These are phyloP conservation scores for Macropis europaea DNA, from an alignment of 2,888 invertebrate genomes.

Conservation along the genomic window DNA sequence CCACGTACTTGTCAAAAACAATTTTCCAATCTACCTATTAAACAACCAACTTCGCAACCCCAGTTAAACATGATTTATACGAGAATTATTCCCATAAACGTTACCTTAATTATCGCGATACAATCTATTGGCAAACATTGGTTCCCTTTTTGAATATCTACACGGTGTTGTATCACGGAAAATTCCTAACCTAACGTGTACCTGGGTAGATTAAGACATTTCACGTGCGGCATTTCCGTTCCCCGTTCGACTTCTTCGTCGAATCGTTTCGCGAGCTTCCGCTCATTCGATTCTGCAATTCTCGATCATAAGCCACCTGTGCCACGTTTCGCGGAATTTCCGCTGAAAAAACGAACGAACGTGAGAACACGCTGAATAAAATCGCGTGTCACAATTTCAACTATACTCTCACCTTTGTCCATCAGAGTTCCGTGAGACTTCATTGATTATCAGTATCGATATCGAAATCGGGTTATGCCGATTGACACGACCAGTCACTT, in stretches of 20 bases:
- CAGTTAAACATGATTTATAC: conserved; percentile 3
- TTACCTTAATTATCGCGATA: neutral
- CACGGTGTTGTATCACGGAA: conserved; percentile 1
- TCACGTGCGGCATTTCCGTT: conserved; percentile 46
- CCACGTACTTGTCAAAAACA: too few relatives aligned
- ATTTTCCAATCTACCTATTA: too few relatives aligned
- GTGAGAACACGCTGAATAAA: neutral
- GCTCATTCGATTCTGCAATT: conserved; percentile 35
- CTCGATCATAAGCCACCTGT: neutral
- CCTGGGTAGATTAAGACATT: conserved; percentile 3
- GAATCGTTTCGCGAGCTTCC: conserved; percentile 35
- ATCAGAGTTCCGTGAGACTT: too few relatives aligned
- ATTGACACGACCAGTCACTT: too few relatives aligned
- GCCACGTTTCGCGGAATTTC: conserved; percentile 15
- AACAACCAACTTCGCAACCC: too few relatives aligned
- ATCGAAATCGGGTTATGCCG: too few relatives aligned
- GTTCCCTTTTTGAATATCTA: neutral
- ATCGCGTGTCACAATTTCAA: too few relatives aligned
- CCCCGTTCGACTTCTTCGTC: conserved; percentile 44
- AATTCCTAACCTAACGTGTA: neutral
- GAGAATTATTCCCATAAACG: neutral
- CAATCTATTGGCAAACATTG: neutral
- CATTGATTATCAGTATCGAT: too few relatives aligned
- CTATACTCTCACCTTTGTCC: too few relatives aligned
- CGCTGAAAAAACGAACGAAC: neutral